These are phyloP conservation scores for Apis dorsata DNA, from an alignment of 1,140 invertebrate species.

Conservation along the genomic window DNA sequence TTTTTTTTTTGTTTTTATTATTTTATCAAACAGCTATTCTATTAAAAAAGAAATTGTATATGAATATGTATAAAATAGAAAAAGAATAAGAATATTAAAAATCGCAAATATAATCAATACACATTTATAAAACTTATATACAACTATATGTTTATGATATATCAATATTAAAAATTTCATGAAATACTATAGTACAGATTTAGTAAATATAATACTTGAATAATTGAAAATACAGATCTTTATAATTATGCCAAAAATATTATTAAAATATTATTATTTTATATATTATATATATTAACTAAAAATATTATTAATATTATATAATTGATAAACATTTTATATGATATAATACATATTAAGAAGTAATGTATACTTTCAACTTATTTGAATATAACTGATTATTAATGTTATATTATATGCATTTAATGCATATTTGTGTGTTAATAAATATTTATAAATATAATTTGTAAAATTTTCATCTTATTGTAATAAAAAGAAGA, in stretches of 20 bases:
- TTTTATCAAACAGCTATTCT: background rate
- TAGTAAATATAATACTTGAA: slow-evolving; percentile 34
- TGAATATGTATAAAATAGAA: background rate
- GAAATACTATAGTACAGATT: slow-evolving; percentile 14
- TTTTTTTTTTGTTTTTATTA: background rate
- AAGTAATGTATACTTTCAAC: slow-evolving; percentile 20
- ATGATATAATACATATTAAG: slow-evolving; percentile 5
- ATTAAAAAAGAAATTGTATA: slow-evolving; percentile 22
- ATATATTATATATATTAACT: no score
- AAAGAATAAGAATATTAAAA: slow-evolving; percentile 6
- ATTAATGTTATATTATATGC: slow-evolving; percentile 44
- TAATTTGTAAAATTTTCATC: slow-evolving; percentile 30
- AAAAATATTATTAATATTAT: no score
- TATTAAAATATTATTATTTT: no score
- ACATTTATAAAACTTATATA: slow-evolving; percentile 20
- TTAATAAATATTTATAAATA: slow-evolving; percentile 42
- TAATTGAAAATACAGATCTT: slow-evolving; percentile 38
- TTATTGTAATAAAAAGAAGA: slow-evolving; percentile 41
- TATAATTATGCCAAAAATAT: slow-evolving; percentile 20
- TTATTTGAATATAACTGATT: slow-evolving; percentile 37
- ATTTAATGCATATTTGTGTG: slow-evolving; percentile 23
- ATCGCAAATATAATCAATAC: slow-evolving; percentile 20
- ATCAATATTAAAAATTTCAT: background rate
- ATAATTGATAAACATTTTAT: background rate
- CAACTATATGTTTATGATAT: background rate